Base-by-base conservation (phyloP, 2,888 invertebrate species). In the Nomada fucata region DNA sequence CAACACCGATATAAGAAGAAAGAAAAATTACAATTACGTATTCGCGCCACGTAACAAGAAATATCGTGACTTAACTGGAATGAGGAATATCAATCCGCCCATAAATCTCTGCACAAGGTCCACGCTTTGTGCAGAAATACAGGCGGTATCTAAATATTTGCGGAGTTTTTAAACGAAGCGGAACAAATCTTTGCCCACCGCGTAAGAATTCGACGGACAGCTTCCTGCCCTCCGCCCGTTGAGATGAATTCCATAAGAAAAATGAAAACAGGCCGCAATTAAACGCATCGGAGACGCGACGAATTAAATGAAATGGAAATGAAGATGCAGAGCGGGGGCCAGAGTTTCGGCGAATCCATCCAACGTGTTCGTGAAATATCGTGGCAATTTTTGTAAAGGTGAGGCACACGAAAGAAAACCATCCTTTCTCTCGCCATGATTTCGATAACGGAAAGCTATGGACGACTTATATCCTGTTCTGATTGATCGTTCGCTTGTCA, bases 401-500 rank as follows among this genome's bases (percentile, higher is more conserved):
- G 71, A 72, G 50, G 55, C 20, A 1, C 36, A 3, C 50, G 42
- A 53, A 29, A 72, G 57, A n/a, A 68, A 11, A 67, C 57, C 65
- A 73, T 74, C 78, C 76, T 68, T 64, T 70, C 76, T 64, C 53
- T 59, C 60, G 50, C 63, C 80, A 55, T 68, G 88, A 82, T 83
- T 84, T 89, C 86, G 89, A 86, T 86, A 88, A 83, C 82, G 77
- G 68, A 50, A 52, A 84, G 67, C 73, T 71, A 84, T 83, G 75
- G 73, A 75, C 65, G 85, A 78, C 72, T 84, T 83, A 84, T 89
- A 88, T 89, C 79, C 83, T 63, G 64, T 26, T 26, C 84, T 86
- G 88, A 88, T 87, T 89, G 89, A 88, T 88, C 84, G 87, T 60
- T 50, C 75, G 76, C 73, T 84, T 68, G 84, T 80, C 81, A 76